phyloP scores from a whole-genome alignment of 2,113 vertebrate genomes.

The Ictalurus furcatus region DNA sequence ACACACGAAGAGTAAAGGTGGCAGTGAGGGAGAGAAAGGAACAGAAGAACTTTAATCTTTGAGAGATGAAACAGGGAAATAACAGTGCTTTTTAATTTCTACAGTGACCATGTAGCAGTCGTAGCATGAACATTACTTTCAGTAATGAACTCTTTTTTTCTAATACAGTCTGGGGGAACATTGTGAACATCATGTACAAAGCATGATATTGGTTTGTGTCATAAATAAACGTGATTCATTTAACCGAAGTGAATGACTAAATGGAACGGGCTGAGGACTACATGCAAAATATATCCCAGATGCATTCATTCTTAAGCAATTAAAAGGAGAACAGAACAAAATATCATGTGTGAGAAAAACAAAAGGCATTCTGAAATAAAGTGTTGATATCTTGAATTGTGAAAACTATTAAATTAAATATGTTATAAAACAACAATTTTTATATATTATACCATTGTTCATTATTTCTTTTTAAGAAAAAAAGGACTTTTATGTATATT shows the following conservation, averaged over 20 bases:
- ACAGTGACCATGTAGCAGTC: not conserved
- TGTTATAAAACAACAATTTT: not conserved
- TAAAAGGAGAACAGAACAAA: not conserved
- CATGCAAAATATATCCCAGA: not conserved
- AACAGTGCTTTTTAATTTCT: conserved; percentile 1
- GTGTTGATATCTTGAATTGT: not conserved
- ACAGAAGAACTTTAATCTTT: not conserved
- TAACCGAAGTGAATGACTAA: conserved; percentile 12
- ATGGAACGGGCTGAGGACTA: not conserved
- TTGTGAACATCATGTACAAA: not conserved
- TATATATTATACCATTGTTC: not conserved
- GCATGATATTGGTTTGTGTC: not conserved
- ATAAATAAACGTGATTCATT: conserved; percentile 2
- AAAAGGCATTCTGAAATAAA: not conserved
- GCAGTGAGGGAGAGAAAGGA: not conserved
- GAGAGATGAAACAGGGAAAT: not conserved
- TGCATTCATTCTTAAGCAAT: not conserved
- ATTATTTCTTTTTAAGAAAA: not conserved
- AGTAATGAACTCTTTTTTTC: not conserved
- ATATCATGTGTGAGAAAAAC: not conserved
- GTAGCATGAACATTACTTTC: not conserved
- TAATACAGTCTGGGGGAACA: not conserved
- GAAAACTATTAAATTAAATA: not conserved
- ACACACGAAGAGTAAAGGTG: not conserved
- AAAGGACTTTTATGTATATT: not conserved